Conservation (phyloP, 1,140 invertebrate species). For the Zaprionus africanus region DNA sequence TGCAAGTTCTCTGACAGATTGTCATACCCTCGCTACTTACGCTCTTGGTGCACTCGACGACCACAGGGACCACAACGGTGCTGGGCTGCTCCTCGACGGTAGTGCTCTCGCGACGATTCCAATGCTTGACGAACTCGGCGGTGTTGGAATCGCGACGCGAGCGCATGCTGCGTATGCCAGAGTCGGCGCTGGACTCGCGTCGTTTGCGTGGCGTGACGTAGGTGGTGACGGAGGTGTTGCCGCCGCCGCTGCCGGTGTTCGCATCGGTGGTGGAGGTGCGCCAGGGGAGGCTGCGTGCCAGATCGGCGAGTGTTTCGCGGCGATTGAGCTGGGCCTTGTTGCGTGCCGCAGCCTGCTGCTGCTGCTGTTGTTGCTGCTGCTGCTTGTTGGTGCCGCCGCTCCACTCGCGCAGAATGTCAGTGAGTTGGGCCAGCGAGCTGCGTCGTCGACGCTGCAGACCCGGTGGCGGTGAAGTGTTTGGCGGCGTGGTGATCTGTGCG, state of each 20-base stretch:
- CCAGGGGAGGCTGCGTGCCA: constrained; percentile 91
- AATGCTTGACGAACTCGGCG: constrained; percentile 89
- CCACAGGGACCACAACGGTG: constrained; percentile 59
- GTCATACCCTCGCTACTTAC: constrained; percentile 55
- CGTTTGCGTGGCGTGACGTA: constrained; percentile 88
- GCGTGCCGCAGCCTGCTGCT: constrained; percentile 70
- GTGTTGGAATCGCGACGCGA: constrained; percentile 89
- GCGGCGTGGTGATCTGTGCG: constrained; percentile 94
- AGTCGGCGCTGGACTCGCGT: constrained; percentile 92
- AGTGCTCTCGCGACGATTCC: constrained; percentile 87
- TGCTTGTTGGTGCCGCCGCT: constrained; percentile 88
- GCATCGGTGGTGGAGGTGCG: constrained; percentile 87
- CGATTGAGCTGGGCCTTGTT: constrained; percentile 89
- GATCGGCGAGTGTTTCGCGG: constrained; percentile 93
- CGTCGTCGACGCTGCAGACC: constrained; percentile 89
- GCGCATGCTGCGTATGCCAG: constrained; percentile 91
- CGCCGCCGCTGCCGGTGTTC: constrained; percentile 73
- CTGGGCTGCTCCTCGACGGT: constrained; percentile 72
- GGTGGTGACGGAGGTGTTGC: constrained; percentile 77
- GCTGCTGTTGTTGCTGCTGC: constrained; percentile 60
- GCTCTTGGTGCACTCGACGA: constrained; percentile 72
- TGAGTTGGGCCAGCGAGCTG: constrained; percentile 93
- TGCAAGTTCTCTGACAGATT: neutral
- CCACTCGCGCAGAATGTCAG: constrained; percentile 94
- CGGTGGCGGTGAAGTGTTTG: constrained; percentile 85